Conservation (phyloP, 2,888 invertebrate genomes). For the Monopis laevigella region DNA sequence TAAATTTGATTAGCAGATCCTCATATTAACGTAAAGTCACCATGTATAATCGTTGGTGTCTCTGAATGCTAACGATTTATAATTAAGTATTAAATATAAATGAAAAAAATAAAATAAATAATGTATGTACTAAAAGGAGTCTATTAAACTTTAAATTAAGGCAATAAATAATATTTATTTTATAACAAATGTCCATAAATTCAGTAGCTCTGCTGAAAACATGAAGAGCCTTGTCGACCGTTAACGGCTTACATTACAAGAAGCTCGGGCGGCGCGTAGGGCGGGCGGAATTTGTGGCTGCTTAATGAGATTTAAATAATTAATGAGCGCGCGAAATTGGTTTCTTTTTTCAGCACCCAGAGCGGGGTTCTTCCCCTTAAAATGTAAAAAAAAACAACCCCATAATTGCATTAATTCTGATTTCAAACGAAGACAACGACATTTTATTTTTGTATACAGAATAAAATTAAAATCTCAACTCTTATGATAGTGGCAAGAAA, state of each 20-base stretch:
- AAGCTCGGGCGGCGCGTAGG: conserved; percentile 23
- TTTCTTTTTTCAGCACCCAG: conserved; percentile 53
- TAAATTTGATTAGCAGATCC: too few relatives aligned
- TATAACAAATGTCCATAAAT: conserved; percentile 1
- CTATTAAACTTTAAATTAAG: conserved; percentile 4
- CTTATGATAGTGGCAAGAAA: too few relatives aligned
- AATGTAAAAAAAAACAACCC: conserved; percentile 43
- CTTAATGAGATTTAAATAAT: conserved; percentile 68
- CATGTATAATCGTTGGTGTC: too few relatives aligned
- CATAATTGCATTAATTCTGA: conserved; percentile 43
- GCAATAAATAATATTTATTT: too few relatives aligned
- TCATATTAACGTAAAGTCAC: too few relatives aligned
- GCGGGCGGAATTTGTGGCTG: conserved; percentile 51
- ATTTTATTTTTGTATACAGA: too few relatives aligned
- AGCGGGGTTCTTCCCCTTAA: conserved; percentile 17
- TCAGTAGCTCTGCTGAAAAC: conserved; percentile 5
- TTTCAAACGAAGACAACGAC: too few relatives aligned
- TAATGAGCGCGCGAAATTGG: conserved; percentile 66
- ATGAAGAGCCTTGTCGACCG: conserved; percentile 5
- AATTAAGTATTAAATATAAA: too few relatives aligned
- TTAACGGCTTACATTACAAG: conserved; percentile 39
- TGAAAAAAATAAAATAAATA: too few relatives aligned
- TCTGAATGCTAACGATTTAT: too few relatives aligned
- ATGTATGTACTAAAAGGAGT: too few relatives aligned
- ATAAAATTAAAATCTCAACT: too few relatives aligned